These are phyloP conservation scores for Meloe dianella DNA, from an alignment of 2,888 invertebrate species.

Conservation along the genomic window DNA sequence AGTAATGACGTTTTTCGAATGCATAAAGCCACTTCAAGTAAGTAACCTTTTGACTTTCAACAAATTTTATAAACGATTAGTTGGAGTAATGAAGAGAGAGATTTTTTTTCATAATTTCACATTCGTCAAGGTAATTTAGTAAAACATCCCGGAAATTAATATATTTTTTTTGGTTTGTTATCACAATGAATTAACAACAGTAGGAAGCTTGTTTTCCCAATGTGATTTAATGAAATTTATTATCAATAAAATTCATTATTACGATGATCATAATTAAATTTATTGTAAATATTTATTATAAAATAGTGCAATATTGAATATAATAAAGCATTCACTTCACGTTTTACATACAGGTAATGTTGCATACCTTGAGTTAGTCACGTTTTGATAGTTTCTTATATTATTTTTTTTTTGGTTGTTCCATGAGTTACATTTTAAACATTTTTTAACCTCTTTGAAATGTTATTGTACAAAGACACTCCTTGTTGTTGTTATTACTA, in stretches of 20 bases:
- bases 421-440: slow-evolving; percentile 12
- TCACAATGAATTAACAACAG: not conserved
- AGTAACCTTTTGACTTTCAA: slow-evolving; percentile 6
- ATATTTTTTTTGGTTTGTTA: no score
- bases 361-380: slow-evolving; percentile 30
- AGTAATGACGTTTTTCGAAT: not conserved
- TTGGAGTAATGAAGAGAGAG: no score
- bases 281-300: not conserved
- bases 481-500: slow-evolving; percentile 14
- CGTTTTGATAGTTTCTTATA: slow-evolving; percentile 23
- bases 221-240: not conserved
- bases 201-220: not conserved
- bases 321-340: slow-evolving; percentile 27
- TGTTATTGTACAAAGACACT: slow-evolving; percentile 20
- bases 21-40: slow-evolving; percentile 4
- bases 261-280: not conserved
- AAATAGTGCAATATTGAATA: not conserved
- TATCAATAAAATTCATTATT: not conserved
- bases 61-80: not conserved
- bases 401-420: slow-evolving; percentile 14
- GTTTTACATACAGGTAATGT: slow-evolving; percentile 20
- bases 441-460: slow-evolving; percentile 21
- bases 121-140: not conserved
- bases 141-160: not conserved
- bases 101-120: no score